Conservation (phyloP, 2,113 vertebrate genomes). For the Balaeniceps rex region DNA sequence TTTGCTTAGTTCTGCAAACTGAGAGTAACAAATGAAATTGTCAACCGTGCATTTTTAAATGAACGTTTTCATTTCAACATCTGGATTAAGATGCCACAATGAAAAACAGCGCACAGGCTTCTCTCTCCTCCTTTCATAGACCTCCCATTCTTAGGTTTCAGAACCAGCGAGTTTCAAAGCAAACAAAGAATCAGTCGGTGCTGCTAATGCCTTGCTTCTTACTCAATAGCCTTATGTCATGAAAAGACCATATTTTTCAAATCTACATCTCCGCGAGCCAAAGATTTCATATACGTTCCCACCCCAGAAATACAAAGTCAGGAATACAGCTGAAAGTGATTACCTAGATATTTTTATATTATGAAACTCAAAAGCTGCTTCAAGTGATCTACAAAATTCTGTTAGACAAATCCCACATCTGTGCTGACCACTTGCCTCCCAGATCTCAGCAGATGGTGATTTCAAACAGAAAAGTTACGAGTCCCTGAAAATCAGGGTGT, state of each 20-base stretch:
- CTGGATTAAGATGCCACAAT: constrained; percentile 63
- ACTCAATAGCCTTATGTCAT: constrained; percentile 47
- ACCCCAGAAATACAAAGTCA: constrained; percentile 43
- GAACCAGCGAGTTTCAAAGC: constrained; percentile 29
- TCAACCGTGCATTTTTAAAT: not conserved
- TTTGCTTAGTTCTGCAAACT: not conserved
- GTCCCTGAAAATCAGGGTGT: not conserved
- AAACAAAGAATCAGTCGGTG: constrained; percentile 34
- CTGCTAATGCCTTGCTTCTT: constrained; percentile 29
- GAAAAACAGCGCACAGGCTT: constrained; percentile 23
- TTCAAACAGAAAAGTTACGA: not conserved
- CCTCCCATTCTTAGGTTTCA: constrained; percentile 11
- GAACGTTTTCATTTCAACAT: constrained; percentile 48
- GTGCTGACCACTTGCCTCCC: constrained; percentile 43
- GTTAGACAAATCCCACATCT: constrained; percentile 57
- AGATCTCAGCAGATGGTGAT: constrained; percentile 52
- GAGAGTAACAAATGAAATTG: constrained; percentile 42
- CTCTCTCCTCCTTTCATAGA: not conserved
- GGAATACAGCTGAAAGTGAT: constrained; percentile 53
- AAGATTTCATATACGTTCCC: constrained; percentile 46
- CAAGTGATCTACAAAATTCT: constrained; percentile 51
- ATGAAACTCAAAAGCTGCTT: constrained; percentile 47
- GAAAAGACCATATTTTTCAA: constrained; percentile 53
- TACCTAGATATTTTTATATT: constrained; percentile 47
- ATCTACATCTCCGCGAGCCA: not conserved